Evolutionary conservation across 2,113 vertebrate species (phyloP), one percentile per base, ranked within the genome.

Genomic region (Zootoca vivipara): DNA sequence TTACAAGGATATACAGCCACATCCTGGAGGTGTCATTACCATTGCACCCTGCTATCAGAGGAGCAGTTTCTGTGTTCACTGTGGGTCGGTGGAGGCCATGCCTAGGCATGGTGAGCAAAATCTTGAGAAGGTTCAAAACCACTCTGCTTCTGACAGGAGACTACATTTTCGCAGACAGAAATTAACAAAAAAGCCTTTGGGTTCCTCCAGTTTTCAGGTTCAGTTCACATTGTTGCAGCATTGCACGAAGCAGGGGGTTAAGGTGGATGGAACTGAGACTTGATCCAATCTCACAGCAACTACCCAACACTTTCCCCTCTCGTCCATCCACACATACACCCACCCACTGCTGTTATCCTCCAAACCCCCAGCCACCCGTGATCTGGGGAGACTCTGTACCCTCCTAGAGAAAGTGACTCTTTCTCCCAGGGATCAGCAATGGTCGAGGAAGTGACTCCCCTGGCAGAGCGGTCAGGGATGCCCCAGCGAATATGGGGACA

Each of bases 401-500:
- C 64, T 70, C 42, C 67, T 22, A 79, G 30, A 79, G 22, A 52
- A 56, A 85, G 56, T 35, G 18, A 77, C 35, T 40, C 78, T n/a
- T 7, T 72, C 69, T 42, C 28, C 40, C n/a, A 24, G 56, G 38
- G 56, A 24, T 46, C 56, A 65, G 70, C 35, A 73, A 33, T 72
- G 30, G 69, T 82, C 35, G 75, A 74, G 70, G 30, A 56, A 82
- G 38, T 33, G 46, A 46, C 18, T 74, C 20, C 79, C 72, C 22
- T 30, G 70, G 40, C 13, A 33, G 35, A 70, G 42, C 30, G 77
- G 72, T 52, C 70, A 82, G 87, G 87, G 58, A 67, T 88, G 87
- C 30, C 80, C 40, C 72, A 75, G 56, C 5, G 62, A 82, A 13
- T 85, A 81, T 0, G 0, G 20, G 0, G 1, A 89, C 80, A 92